Evolutionary conservation across 2,113 vertebrate species (phyloP).

Genomic region (Halichoerus grypus): DNA sequence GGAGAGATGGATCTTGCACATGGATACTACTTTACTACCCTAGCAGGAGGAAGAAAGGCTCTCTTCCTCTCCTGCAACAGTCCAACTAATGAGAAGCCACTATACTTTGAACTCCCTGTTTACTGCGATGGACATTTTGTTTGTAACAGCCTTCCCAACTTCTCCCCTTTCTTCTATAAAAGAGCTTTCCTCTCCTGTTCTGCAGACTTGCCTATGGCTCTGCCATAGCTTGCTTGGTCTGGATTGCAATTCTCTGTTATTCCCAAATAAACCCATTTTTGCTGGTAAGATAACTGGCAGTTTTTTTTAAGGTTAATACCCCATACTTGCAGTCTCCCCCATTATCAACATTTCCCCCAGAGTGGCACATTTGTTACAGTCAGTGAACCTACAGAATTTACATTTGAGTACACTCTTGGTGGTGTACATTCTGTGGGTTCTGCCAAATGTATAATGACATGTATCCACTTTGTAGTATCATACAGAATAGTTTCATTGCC

Average conservation of each 20-base stretch:
- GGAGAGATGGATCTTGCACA: not conserved
- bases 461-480: not conserved
- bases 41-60: not conserved
- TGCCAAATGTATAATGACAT: not conserved
- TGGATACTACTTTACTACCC: not conserved
- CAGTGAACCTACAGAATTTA: not conserved
- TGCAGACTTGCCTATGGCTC: not conserved
- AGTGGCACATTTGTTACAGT: not conserved
- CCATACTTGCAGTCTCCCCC: not conserved
- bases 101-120: not conserved
- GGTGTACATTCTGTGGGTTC: not conserved
- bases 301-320: not conserved
- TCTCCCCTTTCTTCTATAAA: not conserved
- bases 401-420: not conserved
- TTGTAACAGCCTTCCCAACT: not conserved
- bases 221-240: not conserved
- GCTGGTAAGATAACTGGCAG: not conserved
- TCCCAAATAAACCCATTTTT: not conserved
- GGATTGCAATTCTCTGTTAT: not conserved
- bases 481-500: not conserved
- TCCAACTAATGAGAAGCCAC: not conserved
- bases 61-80: not conserved
- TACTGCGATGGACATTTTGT: not conserved
- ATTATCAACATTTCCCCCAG: not conserved
- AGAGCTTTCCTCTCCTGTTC: not conserved